phyloP scores from a whole-genome alignment of 2,888 invertebrate species.

The Neuroscelio doddi region DNA sequence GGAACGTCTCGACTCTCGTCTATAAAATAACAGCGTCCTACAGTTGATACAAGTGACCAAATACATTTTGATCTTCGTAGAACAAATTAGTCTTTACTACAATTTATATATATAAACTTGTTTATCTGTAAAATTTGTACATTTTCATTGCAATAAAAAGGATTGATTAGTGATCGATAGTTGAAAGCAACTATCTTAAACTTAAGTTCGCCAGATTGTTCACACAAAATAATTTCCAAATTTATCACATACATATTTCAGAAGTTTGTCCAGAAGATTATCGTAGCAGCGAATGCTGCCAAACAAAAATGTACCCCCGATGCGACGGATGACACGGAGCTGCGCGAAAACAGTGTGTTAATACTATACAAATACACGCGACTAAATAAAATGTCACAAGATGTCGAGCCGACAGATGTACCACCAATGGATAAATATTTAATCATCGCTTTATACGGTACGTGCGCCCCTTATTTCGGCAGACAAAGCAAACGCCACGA shows the following conservation, averaged over 20 bases:
- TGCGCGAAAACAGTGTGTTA: conserved; percentile 58
- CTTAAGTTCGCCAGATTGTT: too few species aligned
- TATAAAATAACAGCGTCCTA: too few species aligned
- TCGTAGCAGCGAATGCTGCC: not conserved
- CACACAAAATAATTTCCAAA: too few species aligned
- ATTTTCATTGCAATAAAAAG: too few species aligned
- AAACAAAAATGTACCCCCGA: conserved; percentile 26
- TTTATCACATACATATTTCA: conserved; percentile 8
- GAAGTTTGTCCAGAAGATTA: conserved; percentile 37
- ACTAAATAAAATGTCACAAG: conserved; percentile 69
- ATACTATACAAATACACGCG: conserved; percentile 68
- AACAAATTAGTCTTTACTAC: too few species aligned
- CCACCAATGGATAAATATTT: conserved; percentile 70
- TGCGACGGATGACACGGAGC: conserved; percentile 29
- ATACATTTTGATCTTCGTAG: too few species aligned
- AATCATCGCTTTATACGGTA: conserved; percentile 58
- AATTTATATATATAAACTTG: too few species aligned
- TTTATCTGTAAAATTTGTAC: too few species aligned
- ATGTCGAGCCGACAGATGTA: conserved; percentile 67
- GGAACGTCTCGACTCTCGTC: too few species aligned
- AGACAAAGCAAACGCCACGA: conserved; percentile 48
- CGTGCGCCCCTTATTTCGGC: conserved; percentile 39
- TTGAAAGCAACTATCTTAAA: too few species aligned
- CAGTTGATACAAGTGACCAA: too few species aligned
- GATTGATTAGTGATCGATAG: too few species aligned